Percentiles rank a stretch among this genome's conserved stretches.
phyloP scores from a whole-genome alignment of 2,797 vertebrate species.

The Peromyscus eremicus region DNA sequence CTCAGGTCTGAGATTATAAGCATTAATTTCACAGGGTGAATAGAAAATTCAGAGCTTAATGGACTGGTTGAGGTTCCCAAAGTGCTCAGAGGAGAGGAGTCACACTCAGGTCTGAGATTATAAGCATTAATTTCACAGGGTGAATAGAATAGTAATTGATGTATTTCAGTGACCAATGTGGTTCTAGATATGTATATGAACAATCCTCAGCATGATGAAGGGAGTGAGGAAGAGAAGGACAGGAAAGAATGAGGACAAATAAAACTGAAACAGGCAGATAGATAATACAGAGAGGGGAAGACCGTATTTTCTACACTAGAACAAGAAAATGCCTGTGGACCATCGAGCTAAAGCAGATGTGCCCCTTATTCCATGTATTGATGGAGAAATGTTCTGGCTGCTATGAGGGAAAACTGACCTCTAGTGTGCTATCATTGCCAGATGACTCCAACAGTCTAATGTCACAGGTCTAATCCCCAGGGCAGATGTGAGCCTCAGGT shows the following conservation, averaged over 20 bases:
- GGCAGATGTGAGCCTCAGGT: neutral
- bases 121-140: neutral
- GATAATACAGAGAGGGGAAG: neutral
- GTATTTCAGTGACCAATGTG: neutral
- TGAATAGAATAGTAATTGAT: neutral
- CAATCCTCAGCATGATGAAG: neutral
- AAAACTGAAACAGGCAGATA: neutral
- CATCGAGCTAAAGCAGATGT: neutral
- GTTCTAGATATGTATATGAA: neutral
- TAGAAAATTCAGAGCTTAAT: neutral
- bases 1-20: neutral
- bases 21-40: neutral
- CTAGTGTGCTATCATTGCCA: neutral
- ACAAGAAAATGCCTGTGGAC: neutral
- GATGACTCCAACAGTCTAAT: neutral
- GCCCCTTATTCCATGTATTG: too few relatives aligned
- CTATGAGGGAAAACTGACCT: neutral
- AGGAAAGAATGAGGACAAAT: neutral
- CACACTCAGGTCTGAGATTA: neutral
- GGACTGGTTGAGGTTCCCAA: neutral
- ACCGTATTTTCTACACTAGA: neutral
- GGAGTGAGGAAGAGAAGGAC: neutral
- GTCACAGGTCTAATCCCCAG: neutral
- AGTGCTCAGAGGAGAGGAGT: neutral
- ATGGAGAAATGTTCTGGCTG: neutral